Base-by-base conservation (phyloP, 1,140 invertebrate genomes). In the Pseudomyrmex gracilis region DNA sequence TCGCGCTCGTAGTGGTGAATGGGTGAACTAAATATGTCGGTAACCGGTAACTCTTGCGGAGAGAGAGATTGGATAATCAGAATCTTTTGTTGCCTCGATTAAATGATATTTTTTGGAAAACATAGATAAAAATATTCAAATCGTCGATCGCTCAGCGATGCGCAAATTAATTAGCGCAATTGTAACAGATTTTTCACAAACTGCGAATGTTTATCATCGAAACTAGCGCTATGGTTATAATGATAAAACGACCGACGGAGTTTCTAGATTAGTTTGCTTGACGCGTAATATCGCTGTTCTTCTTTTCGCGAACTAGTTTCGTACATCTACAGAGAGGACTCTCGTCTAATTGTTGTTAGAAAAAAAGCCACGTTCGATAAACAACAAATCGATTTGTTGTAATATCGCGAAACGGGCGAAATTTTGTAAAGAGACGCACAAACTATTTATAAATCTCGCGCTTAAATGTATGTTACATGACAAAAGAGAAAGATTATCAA, bases 241-340 rank as follows among this genome's bases (percentile, higher is more conserved):
- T 12, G 73, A 66, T 76, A 66, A 76, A 63, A 64, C 73, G 73
- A 76, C 73, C 61, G 61, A 77, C 73, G 4, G 73, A 76, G 73
- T 53, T 77, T 22, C 49, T 55, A 43, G 47, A 77, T 76, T 76
- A 76, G n/a, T 66, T 77, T 67, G n/a, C 53, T 77, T 67, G 13
- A 24, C 24, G 15, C 1, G 17, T 77, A 77, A 47, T 67, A 66
- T 67, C 61, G 34, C 15, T n/a, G 43, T 34, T 73, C 53, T 63
- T 43, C 47, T 43, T 24, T 49, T 1, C 34, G 22, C n/a, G 4
- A 77, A 20, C 60, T 66, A 66, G 58, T 76, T 76, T 64, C 58
- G 10, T 64, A 66, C 12, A 76, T 51, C n/a, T 51, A 15, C 22
- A 51, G 22, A 76, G 47, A 76, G 60, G 22, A 76, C 45, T 43